phyloP scores from a whole-genome alignment of 2,888 invertebrate species.

The Apamea crenata region DNA sequence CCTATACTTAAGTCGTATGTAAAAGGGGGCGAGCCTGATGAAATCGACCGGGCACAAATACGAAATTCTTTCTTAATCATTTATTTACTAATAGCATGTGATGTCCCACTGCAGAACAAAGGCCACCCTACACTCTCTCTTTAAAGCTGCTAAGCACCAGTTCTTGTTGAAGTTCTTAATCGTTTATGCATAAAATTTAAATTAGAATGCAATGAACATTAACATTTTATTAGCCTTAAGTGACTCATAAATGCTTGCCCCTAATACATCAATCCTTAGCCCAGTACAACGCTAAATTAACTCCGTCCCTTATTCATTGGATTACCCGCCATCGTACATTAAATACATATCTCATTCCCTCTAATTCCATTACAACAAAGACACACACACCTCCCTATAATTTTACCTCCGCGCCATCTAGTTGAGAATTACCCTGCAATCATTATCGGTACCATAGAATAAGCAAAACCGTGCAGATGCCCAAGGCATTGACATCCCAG shows the following conservation, averaged over 20 bases:
- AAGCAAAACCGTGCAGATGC: background rate
- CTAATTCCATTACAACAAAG: slow-evolving; percentile 49
- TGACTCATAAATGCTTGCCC: slow-evolving; percentile 35
- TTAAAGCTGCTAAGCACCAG: too few relatives aligned
- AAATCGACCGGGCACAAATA: background rate
- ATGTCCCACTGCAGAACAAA: too few relatives aligned
- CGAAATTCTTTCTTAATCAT: background rate
- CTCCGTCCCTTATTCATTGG: slow-evolving; percentile 7
- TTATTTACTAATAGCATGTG: too few relatives aligned
- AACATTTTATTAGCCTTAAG: background rate
- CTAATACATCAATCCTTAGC: slow-evolving; percentile 5
- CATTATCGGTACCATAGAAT: slow-evolving; percentile 73
- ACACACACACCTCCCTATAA: slow-evolving; percentile 54
- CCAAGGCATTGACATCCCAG: background rate
- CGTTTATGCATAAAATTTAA: background rate
- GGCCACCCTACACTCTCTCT: too few relatives aligned
- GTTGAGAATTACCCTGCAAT: slow-evolving; percentile 74
- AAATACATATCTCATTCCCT: slow-evolving; percentile 41
- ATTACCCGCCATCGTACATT: slow-evolving; percentile 36
- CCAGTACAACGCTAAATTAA: slow-evolving; percentile 15
- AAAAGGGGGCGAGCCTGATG: background rate
- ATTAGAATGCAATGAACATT: background rate
- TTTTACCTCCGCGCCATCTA: slow-evolving; percentile 56
- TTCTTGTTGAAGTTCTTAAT: background rate
- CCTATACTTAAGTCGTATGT: background rate